Evolutionary conservation across 1,140 invertebrate species (phyloP), one percentile per base, ranked within the genome.

Genomic region (Colletes latitarsis): DNA sequence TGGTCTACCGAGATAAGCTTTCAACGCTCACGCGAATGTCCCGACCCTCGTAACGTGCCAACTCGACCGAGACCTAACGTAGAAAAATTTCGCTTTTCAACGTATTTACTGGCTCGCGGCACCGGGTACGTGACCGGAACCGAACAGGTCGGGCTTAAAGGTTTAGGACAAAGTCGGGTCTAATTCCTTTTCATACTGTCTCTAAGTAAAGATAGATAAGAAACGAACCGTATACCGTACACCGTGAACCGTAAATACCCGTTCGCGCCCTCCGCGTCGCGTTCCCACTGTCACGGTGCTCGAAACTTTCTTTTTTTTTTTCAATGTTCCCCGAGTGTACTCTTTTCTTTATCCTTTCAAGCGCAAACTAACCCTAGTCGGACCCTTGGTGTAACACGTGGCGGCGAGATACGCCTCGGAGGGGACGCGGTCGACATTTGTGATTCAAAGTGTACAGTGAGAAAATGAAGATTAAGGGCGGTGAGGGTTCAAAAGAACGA

Each of bases 161-260:
- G 70, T 79, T 79, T 73, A 49, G 14, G 60, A 66, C 69, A 57
- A 64, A 73, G 52, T 72, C 52, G 77, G 1, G 60, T 57, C 60
- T 79, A 79, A 79, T 79, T 79, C 77, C 69, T 43, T 79, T 79
- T 66, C 77, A 66, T 73, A 64, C 69, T 12, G 77, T 43, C 52
- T 21, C 49, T 49, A 57, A 46, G 77, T 62, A 73, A 73, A 79
- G 69, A 79, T 30, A 79, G 60, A 79, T 79, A 79, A 79, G 70
- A 68, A 46, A 10, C 55, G 41, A 41, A 39, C 30, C 30, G 39
- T 63, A 53, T 39, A 41, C 21, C 19, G 68, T 66, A 19, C 21
- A 66, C 41, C 43, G 57, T 71, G 76, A 63, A 78, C 76, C 46
- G 49, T 79, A 72, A 77, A 77, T 71, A 70, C 67, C 30, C 67